Evolutionary conservation across 2,113 vertebrate species (phyloP), one percentile per base, ranked within the genome.

Genomic region (Laticauda colubrina): DNA sequence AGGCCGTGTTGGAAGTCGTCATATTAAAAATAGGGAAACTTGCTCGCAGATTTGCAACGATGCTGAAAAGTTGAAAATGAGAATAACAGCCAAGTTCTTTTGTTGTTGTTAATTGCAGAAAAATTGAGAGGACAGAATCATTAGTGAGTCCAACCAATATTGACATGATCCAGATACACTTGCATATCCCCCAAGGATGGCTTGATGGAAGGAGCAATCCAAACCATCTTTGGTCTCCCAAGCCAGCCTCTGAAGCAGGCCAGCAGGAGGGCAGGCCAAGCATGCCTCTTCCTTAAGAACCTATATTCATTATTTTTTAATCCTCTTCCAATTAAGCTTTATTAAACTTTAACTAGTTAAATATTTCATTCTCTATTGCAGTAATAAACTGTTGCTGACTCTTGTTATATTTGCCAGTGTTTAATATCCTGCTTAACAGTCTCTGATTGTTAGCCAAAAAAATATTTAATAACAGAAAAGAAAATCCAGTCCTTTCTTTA

Each of bases 281-380:
- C 86, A 24, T 34, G 56, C 29, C 90, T 94, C 85, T 90, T 81
- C 53, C 55, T 90, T 86, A 54, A 88, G 92, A 91, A 85, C 64
- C 57, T 91, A 87, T 59, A 89, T 85, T 90, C 94, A 94, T 94
- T 91, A 93, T 93, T 93, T 93, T 93, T 94, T 94, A 93, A 91
- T 94, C 91, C n/a, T 81, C 39, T 91, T 91, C 87, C 92, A 94
- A 91, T 94, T 94, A 94, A 94, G 87, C 89, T 91, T 93, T 93
- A 93, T 94, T 93, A 94, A 93, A 94, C 89, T 94, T 93, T 91
- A 93, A 92, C 94, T 94, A 91, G 89, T 89, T 94, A 93, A 94
- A 94, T 94, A 93, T 94, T 94, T 93, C 90, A 93, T 91, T 34
- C 61, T 94, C 69, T 91, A 86, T 87, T 91, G 64, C 92, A 61